These are phyloP conservation scores for Naja naja DNA, from an alignment of 2,113 vertebrate species.

Conservation along the genomic window DNA sequence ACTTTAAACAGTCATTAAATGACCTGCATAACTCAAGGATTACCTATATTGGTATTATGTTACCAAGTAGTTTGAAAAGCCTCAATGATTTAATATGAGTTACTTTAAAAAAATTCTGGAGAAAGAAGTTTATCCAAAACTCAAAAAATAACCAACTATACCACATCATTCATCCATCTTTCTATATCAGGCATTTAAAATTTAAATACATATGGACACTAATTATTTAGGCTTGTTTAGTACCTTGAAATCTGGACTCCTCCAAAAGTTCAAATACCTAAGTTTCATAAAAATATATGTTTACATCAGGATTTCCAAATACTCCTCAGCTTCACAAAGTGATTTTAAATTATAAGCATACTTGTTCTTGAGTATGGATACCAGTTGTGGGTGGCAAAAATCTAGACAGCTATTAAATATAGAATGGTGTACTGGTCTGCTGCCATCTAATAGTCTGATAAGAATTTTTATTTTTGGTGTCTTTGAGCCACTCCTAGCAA, in stretches of 20 bases:
- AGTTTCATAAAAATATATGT: neutral
- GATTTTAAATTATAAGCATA: neutral
- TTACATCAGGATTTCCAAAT: neutral
- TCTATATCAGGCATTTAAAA: neutral
- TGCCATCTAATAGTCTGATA: neutral
- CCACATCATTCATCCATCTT: neutral
- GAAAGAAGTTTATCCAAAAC: neutral
- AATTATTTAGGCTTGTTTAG: neutral
- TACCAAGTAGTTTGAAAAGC: constrained; percentile 41
- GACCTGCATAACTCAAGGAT: too few relatives aligned
- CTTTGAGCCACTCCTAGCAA: neutral
- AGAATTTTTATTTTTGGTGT: neutral
- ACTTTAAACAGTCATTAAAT: too few relatives aligned
- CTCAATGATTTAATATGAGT: constrained; percentile 38
- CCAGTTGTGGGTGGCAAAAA: too few relatives aligned
- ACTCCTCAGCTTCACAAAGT: neutral
- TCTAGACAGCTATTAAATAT: neutral
- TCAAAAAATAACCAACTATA: neutral
- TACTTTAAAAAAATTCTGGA: neutral
- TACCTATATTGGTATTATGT: too few relatives aligned
- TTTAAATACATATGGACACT: neutral
- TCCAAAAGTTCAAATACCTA: neutral
- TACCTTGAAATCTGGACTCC: neutral
- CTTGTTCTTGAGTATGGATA: neutral
- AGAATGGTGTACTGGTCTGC: neutral